Conservation (phyloP, 2,888 invertebrate genomes). For the Thysanoteuthis rhombus region DNA sequence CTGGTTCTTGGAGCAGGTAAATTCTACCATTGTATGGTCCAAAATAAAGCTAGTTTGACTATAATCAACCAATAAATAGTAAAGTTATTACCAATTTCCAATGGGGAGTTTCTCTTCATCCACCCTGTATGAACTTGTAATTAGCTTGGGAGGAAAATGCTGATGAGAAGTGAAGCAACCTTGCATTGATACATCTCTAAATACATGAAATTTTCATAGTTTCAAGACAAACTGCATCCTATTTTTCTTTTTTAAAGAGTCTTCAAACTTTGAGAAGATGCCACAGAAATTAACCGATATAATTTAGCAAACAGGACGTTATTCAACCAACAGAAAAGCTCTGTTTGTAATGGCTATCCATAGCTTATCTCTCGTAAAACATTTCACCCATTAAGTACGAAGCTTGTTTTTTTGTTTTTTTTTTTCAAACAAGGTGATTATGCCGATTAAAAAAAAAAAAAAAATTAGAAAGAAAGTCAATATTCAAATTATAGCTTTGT, state of each 20-base stretch:
- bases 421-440: too few species aligned
- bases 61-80: too few species aligned
- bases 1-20: too few species aligned
- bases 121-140: not conserved
- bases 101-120: too few species aligned
- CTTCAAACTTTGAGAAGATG: not conserved
- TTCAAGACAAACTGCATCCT: not conserved
- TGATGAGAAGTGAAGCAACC: not conserved
- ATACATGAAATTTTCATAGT: not conserved
- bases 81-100: too few species aligned
- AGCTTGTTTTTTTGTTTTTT: too few species aligned
- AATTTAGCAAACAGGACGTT: not conserved
- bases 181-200: not conserved
- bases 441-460: too few species aligned
- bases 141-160: not conserved
- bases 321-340: not conserved
- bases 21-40: too few species aligned
- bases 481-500: not conserved
- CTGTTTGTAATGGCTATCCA: not conserved
- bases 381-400: not conserved
- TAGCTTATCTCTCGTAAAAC: not conserved
- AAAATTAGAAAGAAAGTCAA: not conserved
- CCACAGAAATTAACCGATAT: not conserved
- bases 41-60: too few species aligned
- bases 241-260: not conserved